Conservation (phyloP, 1,140 invertebrate genomes). For the Dolichoris vasculosae region DNA sequence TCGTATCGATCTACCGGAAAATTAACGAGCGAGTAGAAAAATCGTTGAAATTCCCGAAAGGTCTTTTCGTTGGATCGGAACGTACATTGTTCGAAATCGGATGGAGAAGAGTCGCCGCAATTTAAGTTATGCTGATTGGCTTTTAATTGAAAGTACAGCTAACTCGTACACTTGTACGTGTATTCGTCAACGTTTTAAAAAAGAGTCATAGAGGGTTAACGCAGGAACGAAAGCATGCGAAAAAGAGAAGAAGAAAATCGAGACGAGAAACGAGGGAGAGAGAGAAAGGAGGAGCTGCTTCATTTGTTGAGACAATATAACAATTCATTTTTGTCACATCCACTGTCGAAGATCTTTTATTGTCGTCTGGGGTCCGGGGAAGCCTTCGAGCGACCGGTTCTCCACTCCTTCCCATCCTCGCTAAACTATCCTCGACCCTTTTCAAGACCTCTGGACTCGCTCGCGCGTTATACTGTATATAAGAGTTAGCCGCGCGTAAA, state of each 20-base stretch:
- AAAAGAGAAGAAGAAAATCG: constrained; percentile 10
- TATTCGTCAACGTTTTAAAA: not conserved
- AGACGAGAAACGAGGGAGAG: constrained; percentile 16
- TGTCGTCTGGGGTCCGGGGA: constrained; percentile 54
- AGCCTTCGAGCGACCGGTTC: constrained; percentile 46
- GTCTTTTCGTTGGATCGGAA: not conserved
- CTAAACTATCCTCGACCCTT: constrained; percentile 50
- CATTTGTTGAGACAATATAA: constrained; percentile 74
- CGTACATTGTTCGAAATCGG: not conserved
- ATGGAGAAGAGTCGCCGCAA: not conserved
- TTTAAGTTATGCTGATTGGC: not conserved
- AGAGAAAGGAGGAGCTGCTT: constrained; percentile 61
- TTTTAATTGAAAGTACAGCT: not conserved
- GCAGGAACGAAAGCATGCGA: not conserved
- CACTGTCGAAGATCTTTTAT: constrained; percentile 67
- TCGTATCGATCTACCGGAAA: too few relatives aligned
- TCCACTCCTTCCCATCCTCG: constrained; percentile 19
- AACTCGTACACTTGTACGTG: not conserved
- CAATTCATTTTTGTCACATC: constrained; percentile 73
- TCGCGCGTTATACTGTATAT: constrained; percentile 47
- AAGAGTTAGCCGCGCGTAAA: constrained; percentile 49
- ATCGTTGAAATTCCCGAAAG: not conserved
- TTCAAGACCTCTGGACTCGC: constrained; percentile 45
- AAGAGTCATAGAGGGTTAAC: not conserved
- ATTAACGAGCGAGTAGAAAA: not conserved